Percentiles rank a stretch among this genome's conserved stretches.
Evolutionary conservation across 2,888 invertebrate species (phyloP).

Genomic region (Sturmia bella): DNA sequence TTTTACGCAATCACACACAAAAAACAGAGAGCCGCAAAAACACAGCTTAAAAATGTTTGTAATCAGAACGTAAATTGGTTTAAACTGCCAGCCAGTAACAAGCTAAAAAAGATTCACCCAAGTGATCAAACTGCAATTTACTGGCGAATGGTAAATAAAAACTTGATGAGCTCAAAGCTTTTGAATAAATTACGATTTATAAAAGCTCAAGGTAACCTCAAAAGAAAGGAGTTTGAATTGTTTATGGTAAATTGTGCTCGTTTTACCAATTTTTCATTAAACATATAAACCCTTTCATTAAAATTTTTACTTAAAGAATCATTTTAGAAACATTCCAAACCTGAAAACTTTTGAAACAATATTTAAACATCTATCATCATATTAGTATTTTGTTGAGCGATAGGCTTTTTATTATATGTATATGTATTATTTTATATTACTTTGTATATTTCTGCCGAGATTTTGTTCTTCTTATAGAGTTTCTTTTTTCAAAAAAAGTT

Average conservation of each 20-base stretch:
- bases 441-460: too few species aligned
- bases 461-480: too few species aligned
- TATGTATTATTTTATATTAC: too few species aligned
- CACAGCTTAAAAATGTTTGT: background rate
- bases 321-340: too few species aligned
- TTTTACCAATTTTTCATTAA: too few species aligned
- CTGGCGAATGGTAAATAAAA: conserved; percentile 18
- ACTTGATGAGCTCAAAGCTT: conserved; percentile 20
- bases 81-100: conserved; percentile 31
- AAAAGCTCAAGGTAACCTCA: background rate
- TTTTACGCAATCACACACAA: conserved; percentile 13
- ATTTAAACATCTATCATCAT: too few species aligned
- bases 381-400: too few species aligned
- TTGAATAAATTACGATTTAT: conserved; percentile 19
- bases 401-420: too few species aligned
- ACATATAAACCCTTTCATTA: too few species aligned
- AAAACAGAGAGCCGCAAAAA: background rate
- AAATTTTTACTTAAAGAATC: too few species aligned
- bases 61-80: conserved; percentile 38
- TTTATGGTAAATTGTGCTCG: background rate
- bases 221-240: background rate
- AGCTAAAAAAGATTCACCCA: conserved; percentile 30
- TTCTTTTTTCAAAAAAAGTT: too few species aligned
- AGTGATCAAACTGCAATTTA: conserved; percentile 7
- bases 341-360: too few species aligned